Conservation (phyloP, 1,140 invertebrate species). For the Stegodyphus mimosarum region DNA sequence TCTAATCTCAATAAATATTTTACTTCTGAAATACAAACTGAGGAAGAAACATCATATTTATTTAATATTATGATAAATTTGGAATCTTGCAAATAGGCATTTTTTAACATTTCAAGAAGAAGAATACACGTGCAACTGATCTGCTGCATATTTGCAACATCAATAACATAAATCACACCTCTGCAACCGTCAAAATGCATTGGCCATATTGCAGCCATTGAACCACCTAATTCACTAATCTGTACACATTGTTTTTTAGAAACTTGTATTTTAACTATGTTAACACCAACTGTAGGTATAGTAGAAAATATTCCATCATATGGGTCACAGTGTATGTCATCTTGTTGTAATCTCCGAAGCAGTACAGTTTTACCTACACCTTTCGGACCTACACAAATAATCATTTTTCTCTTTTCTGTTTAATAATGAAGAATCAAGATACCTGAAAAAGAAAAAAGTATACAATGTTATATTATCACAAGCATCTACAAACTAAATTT, state of each 20-base stretch:
- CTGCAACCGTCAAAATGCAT: slow-evolving; percentile 36
- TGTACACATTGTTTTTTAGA: neutral
- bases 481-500: too few relatives aligned
- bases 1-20: slow-evolving; percentile 78
- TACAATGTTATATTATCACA: too few relatives aligned
- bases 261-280: slow-evolving; percentile 69
- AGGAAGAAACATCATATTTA: slow-evolving; percentile 84
- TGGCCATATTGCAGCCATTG: slow-evolving; percentile 56
- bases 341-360: slow-evolving; percentile 76
- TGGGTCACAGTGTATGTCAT: slow-evolving; percentile 69
- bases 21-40: slow-evolving; percentile 84
- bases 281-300: slow-evolving; percentile 81
- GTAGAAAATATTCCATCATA: slow-evolving; percentile 69
- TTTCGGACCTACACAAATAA: slow-evolving; percentile 79
- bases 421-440: too few relatives aligned
- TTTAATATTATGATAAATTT: slow-evolving; percentile 77
- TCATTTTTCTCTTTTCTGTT: slow-evolving; percentile 21
- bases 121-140: slow-evolving; percentile 63
- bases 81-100: slow-evolving; percentile 67
- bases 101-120: slow-evolving; percentile 62
- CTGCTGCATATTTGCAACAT: slow-evolving; percentile 64
- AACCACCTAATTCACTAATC: slow-evolving; percentile 54
- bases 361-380: slow-evolving; percentile 85
- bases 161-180: slow-evolving; percentile 61
- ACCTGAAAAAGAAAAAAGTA: too few relatives aligned